Evolutionary conservation across 2,888 invertebrate species (phyloP).

Genomic region (Lithosia quadra): DNA sequence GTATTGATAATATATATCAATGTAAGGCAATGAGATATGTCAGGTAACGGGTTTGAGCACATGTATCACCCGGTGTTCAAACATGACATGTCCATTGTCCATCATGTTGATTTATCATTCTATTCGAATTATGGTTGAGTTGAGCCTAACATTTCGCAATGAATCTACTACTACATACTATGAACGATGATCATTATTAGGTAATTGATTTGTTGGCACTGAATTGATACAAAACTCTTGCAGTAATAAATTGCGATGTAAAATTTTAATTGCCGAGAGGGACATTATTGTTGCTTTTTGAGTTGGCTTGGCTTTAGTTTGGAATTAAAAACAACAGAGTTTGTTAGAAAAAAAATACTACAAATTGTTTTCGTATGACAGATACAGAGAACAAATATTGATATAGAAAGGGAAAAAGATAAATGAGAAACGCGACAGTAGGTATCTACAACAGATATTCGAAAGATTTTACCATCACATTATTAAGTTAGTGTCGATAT

Average conservation of each 20-base stretch:
- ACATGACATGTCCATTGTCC: conserved; percentile 15
- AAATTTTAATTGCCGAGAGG: background rate
- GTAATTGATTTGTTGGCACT: background rate
- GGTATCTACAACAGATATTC: too few relatives aligned
- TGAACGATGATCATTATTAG: background rate
- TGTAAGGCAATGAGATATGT: conserved; percentile 11
- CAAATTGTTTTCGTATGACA: too few relatives aligned
- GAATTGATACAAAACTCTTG: background rate
- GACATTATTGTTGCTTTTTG: background rate
- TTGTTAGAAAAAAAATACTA: too few relatives aligned
- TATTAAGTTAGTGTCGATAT: too few relatives aligned
- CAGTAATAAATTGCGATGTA: background rate
- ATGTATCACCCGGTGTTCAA: conserved; percentile 15
- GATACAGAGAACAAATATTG: too few relatives aligned
- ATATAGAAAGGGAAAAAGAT: too few relatives aligned
- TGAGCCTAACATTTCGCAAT: background rate
- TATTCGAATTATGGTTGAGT: background rate
- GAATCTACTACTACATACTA: background rate
- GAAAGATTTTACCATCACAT: too few relatives aligned
- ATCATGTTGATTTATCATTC: conserved; percentile 19
- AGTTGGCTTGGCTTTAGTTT: too few relatives aligned
- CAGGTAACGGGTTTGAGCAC: conserved; percentile 11
- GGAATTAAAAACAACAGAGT: too few relatives aligned
- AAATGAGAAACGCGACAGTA: too few relatives aligned
- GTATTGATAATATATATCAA: too few relatives aligned